Evolutionary conservation across 2,888 invertebrate genomes (phyloP).

Genomic region (Cataglyphis albicans): DNA sequence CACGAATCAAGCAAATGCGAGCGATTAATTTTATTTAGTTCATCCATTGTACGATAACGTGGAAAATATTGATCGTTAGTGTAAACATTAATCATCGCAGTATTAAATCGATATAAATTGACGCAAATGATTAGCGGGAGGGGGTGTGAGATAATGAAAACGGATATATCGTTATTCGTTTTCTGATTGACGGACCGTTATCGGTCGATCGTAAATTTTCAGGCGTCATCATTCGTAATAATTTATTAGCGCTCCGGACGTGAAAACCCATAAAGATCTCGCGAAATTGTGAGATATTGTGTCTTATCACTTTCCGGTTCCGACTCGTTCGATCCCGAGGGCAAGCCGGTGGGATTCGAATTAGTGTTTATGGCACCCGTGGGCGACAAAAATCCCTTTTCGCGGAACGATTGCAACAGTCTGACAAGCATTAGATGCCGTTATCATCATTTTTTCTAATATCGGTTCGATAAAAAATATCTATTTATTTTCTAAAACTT

Average conservation of each 20-base stretch:
- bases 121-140: neutral
- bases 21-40: conserved; percentile 52
- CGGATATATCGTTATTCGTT: conserved; percentile 40
- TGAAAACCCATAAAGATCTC: conserved; percentile 65
- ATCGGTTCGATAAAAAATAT: neutral
- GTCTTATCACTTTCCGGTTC: conserved; percentile 69
- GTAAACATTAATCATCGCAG: conserved; percentile 47
- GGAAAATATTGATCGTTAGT: conserved; percentile 34
- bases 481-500: neutral
- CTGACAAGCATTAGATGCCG: conserved; percentile 19
- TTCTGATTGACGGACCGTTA: conserved; percentile 43
- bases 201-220: conserved; percentile 62
- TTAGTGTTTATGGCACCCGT: conserved; percentile 75
- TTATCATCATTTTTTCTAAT: conserved; percentile 24
- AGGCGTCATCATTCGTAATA: conserved; percentile 64
- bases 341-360: conserved; percentile 70
- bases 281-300: conserved; percentile 74
- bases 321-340: conserved; percentile 69
- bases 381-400: conserved; percentile 65
- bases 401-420: conserved; percentile 54
- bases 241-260: conserved; percentile 67
- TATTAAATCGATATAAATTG: conserved; percentile 55
- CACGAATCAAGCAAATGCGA: conserved; percentile 36
- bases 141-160: conserved; percentile 30
- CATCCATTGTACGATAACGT: conserved; percentile 37